phyloP scores from a whole-genome alignment of 2,888 invertebrate genomes.

The Scaptomyza caliginosa region DNA sequence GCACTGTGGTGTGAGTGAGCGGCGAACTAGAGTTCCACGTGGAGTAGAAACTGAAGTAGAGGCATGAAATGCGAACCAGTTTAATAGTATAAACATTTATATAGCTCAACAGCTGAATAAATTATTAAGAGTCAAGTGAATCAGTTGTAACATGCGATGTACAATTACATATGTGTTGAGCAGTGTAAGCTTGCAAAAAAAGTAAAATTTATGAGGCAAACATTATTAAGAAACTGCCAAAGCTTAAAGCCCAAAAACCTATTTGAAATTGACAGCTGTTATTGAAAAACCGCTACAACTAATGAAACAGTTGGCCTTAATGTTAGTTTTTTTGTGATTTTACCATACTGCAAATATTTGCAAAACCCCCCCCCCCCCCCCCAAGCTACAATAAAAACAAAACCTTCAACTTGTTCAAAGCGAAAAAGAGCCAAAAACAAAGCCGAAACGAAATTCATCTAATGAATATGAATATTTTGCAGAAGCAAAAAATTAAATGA shows the following conservation, averaged over 20 bases:
- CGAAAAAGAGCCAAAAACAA: conserved; percentile 5
- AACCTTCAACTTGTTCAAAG: conserved; percentile 54
- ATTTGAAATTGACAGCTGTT: conserved; percentile 1
- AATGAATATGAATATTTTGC: not conserved
- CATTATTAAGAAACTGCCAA: not conserved
- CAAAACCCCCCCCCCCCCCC: not conserved
- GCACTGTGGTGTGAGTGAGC: conserved; percentile 22
- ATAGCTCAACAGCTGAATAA: not conserved
- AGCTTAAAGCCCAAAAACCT: not conserved
- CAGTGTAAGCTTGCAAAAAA: not conserved
- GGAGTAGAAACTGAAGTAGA: not conserved
- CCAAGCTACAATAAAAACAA: conserved; percentile 4
- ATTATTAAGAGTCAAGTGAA: not conserved
- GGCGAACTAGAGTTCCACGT: conserved; percentile 6
- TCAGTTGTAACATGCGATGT: not conserved
- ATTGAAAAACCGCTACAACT: conserved; percentile 15
- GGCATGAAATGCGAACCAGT: conserved; percentile 20
- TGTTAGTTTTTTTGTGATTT: conserved; percentile 2
- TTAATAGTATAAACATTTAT: conserved; percentile 26
- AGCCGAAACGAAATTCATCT: conserved; percentile 21
- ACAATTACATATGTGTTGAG: not conserved
- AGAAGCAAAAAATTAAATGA: conserved; percentile 38
- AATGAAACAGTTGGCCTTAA: conserved; percentile 38
- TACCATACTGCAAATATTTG: conserved; percentile 9
- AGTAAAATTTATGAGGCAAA: not conserved